Conservation (phyloP, 2,797 vertebrate species). For the Leuciscus waleckii region DNA sequence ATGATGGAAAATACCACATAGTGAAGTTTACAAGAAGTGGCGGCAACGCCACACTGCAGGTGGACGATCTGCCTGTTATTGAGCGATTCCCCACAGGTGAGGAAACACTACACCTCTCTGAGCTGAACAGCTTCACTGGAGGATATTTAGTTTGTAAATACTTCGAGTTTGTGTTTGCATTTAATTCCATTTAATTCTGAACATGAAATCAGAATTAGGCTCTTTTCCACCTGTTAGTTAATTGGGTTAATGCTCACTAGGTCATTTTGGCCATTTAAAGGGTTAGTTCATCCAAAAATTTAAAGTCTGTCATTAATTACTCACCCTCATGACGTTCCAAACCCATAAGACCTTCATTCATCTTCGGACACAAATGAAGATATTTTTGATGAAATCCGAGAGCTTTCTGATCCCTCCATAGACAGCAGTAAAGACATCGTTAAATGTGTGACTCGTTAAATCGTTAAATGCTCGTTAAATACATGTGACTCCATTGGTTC, state of each 20-base stretch:
- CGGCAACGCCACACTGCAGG: constrained; percentile 98
- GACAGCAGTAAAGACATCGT: no score
- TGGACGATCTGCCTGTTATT: constrained; percentile 98
- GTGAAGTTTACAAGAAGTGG: constrained; percentile 98
- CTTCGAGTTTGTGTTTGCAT: neutral
- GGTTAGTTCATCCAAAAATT: no score
- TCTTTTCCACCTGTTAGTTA: neutral
- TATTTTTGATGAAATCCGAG: no score
- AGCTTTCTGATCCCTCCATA: no score
- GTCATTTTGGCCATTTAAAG: neutral
- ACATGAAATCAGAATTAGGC: neutral
- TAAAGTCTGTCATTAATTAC: no score
- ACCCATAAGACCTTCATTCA: no score
- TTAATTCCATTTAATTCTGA: neutral
- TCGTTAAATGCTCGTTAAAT: no score
- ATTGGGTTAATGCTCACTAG: neutral
- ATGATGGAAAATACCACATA: constrained; percentile 98
- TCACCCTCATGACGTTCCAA: no score
- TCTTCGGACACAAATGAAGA: no score
- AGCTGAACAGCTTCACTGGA: neutral
- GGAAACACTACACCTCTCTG: constrained; percentile 58
- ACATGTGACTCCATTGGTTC: no score
- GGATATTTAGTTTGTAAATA: neutral
- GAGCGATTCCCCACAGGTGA: constrained; percentile 99
- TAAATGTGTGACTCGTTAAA: no score